Conservation (phyloP, 2,888 invertebrate species). For the Hemistola chrysoprasaria region DNA sequence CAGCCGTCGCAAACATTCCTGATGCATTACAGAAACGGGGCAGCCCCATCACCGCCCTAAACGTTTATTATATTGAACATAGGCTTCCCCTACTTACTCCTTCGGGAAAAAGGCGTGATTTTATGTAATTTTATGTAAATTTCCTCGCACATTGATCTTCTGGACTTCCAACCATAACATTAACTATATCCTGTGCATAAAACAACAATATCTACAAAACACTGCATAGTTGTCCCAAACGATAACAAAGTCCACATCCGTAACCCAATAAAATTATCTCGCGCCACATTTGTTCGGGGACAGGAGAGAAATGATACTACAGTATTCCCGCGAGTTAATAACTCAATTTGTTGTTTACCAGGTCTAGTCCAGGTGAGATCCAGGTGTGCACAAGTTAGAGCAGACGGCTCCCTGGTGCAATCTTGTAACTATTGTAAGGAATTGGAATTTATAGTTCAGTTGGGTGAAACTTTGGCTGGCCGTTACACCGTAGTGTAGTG, state of each 20-base stretch:
- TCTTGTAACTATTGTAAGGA: constrained; percentile 73
- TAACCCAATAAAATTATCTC: constrained; percentile 13
- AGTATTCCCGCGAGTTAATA: constrained; percentile 49
- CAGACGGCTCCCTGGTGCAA: constrained; percentile 73
- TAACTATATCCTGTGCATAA: no score
- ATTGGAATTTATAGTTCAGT: constrained; percentile 66
- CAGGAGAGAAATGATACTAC: constrained; percentile 33
- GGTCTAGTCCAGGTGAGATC: constrained; percentile 52
- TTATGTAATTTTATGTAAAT: no score
- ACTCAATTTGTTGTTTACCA: constrained; percentile 60
- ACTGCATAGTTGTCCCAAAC: no score
- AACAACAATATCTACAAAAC: no score
- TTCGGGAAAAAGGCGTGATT: no score
- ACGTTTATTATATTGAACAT: no score
- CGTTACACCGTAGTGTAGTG: constrained; percentile 42
- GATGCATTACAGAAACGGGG: no score
- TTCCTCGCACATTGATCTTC: no score
- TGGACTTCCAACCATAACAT: no score
- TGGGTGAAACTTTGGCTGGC: constrained; percentile 37
- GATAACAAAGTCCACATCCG: constrained; percentile 20
- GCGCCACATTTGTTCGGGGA: constrained; percentile 7
- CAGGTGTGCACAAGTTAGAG: constrained; percentile 56
- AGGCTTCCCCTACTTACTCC: no score
- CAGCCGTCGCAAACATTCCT: no score
- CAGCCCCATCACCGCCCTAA: no score